Percentiles rank a stretch among this genome's conserved stretches.
phyloP scores from a whole-genome alignment of 2,113 vertebrate genomes.

The Zonotrichia leucophrys region DNA sequence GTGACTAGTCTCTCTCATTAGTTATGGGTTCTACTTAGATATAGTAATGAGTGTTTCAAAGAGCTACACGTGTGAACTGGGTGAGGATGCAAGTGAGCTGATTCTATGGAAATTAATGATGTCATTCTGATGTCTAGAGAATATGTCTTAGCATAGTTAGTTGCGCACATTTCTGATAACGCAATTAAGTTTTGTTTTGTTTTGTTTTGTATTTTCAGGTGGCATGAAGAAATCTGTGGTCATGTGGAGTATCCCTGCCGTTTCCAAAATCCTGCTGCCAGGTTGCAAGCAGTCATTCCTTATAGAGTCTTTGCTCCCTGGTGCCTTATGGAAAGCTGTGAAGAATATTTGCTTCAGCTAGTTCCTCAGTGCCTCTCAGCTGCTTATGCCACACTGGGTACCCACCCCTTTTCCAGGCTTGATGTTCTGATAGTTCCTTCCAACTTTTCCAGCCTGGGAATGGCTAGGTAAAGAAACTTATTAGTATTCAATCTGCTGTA shows the following conservation, averaged over 20 bases:
- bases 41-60: neutral
- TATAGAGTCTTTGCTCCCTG: constrained; percentile 86
- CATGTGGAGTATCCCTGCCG: constrained; percentile 91
- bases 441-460: constrained; percentile 93
- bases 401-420: constrained; percentile 91
- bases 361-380: constrained; percentile 86
- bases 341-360: constrained; percentile 77
- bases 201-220: constrained; percentile 26
- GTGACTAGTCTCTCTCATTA: neutral
- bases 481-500: neutral
- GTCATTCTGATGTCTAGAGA: neutral
- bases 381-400: constrained; percentile 83
- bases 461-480: constrained; percentile 89
- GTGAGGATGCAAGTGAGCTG: neutral
- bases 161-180: neutral
- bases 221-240: constrained; percentile 72
- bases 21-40: neutral
- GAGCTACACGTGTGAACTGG: neutral
- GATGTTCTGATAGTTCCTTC: constrained; percentile 92
- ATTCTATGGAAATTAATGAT: neutral
- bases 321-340: constrained; percentile 73
- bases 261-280: constrained; percentile 75
- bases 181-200: neutral
- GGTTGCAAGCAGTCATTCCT: constrained; percentile 81
- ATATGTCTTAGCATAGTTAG: neutral